Evolutionary conservation across 2,888 invertebrate genomes (phyloP).

Genomic region (Phengaris arion): DNA sequence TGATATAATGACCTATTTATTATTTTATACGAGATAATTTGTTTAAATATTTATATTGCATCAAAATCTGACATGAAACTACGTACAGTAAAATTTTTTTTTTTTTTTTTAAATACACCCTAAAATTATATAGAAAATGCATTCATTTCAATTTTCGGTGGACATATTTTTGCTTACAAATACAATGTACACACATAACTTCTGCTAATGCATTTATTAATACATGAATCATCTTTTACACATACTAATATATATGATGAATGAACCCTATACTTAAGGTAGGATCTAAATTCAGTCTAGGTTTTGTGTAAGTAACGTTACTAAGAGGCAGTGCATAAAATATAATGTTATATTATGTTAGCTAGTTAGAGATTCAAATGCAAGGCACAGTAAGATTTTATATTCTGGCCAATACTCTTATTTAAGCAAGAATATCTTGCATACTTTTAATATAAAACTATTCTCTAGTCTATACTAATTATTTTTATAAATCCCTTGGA

Average conservation of each 20-base stretch:
- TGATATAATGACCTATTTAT: no score
- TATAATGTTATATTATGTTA: background rate
- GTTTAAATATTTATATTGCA: background rate
- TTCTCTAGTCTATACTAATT: constrained; percentile 11
- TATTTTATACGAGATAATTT: no score
- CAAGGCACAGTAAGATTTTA: background rate
- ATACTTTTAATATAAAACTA: background rate
- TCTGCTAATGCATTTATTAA: background rate
- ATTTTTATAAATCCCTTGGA: constrained; percentile 40
- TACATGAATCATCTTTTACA: background rate
- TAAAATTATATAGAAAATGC: background rate
- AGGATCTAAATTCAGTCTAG: constrained; percentile 6
- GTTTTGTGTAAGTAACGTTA: background rate
- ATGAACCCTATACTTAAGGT: background rate
- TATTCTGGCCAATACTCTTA: background rate
- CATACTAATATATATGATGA: no score
- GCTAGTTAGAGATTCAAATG: constrained; percentile 1
- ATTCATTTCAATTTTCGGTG: constrained; percentile 5
- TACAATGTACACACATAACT: background rate
- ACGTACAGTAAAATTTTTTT: background rate
- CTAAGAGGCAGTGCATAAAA: background rate
- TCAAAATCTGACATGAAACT: background rate
- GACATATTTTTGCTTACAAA: background rate
- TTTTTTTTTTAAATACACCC: background rate
- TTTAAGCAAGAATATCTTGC: background rate